phyloP scores from a whole-genome alignment of 2,113 vertebrate genomes.

The Amazona guildingii region DNA sequence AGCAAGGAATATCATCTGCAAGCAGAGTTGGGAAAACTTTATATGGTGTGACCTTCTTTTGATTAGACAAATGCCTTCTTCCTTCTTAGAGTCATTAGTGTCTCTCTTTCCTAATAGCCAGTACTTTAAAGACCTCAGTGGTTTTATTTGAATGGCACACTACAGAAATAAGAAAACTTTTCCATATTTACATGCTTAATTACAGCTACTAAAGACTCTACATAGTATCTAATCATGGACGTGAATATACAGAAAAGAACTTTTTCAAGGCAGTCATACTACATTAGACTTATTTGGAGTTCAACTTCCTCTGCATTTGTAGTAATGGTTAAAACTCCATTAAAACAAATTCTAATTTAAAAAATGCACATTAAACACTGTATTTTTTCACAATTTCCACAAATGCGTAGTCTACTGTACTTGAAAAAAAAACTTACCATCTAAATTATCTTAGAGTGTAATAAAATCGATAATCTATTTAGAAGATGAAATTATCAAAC shows the following conservation, averaged over 20 bases:
- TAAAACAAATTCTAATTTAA: not conserved
- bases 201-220: not conserved
- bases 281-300: not conserved
- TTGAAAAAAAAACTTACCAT: not conserved
- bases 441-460: not conserved
- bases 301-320: not conserved
- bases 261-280: not conserved
- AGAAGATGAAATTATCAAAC: not conserved
- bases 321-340: not conserved
- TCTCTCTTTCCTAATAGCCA: not conserved
- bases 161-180: not conserved
- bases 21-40: not conserved
- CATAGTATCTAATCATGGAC: not conserved
- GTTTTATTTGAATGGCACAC: not conserved
- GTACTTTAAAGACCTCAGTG: not conserved
- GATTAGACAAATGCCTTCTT: not conserved
- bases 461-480: not conserved
- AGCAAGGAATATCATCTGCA: not conserved
- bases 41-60: not conserved
- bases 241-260: rapidly evolving
- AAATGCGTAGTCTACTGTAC: not conserved
- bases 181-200: not conserved
- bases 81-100: not conserved
- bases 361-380: not conserved
- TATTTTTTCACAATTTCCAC: not conserved